Conservation (phyloP, 2,888 invertebrate species). For the Diarsia mendica region DNA sequence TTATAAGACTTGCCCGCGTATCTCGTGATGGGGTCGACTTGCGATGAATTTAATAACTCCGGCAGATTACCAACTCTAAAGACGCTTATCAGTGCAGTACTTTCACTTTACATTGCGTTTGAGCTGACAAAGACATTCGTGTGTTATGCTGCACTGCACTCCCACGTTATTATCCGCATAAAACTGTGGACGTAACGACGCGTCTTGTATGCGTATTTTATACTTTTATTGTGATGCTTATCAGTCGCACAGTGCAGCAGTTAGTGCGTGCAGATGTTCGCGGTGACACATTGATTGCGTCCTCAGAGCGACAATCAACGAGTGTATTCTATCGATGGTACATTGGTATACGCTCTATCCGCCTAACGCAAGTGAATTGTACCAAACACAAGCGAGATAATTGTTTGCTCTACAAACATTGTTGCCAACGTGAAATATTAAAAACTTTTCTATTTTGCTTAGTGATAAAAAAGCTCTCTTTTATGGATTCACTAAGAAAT, state of each 20-base stretch:
- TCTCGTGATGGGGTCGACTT: not conserved
- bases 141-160: not conserved
- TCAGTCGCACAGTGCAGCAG: not conserved
- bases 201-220: not conserved
- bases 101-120: not conserved
- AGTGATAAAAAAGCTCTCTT: not conserved
- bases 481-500: not conserved
- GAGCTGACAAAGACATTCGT: not conserved
- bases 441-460: not conserved
- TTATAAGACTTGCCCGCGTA: too few species aligned
- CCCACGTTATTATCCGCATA: constrained; percentile 6
- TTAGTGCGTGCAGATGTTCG: not conserved
- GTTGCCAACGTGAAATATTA: not conserved
- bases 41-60: not conserved
- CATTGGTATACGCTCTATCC: not conserved
- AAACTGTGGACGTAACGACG: not conserved
- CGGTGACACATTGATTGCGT: not conserved
- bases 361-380: not conserved
- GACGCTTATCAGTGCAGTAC: constrained; percentile 1
- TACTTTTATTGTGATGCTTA: not conserved
- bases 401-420: constrained; percentile 10
- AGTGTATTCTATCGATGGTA: not conserved
- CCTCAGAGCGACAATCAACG: not conserved
- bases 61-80: not conserved
- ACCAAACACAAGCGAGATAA: constrained; percentile 1